phyloP scores from a whole-genome alignment of 2,888 invertebrate genomes.

The Drosophila cognata region DNA sequence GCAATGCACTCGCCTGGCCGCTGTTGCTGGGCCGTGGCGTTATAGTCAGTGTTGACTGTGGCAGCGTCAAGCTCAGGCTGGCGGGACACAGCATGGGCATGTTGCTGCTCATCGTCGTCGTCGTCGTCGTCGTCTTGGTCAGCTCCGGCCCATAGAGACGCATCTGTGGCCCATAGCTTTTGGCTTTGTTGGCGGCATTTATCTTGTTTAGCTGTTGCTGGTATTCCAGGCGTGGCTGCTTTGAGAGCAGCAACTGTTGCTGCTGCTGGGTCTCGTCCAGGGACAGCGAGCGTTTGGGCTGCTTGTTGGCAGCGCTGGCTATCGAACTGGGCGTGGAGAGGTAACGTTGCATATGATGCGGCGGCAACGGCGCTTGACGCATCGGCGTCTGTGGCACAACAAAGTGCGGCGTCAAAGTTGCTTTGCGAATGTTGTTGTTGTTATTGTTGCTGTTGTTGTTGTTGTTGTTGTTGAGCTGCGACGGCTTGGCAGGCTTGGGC shows the following conservation, averaged over 20 bases:
- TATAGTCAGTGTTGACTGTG: constrained; percentile 26
- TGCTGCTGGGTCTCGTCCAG: constrained; percentile 75
- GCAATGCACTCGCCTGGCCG: constrained; percentile 10
- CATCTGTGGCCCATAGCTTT: constrained; percentile 25
- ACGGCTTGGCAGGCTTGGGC: constrained; percentile 17
- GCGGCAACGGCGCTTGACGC: constrained; percentile 77
- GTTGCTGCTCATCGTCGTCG: constrained; percentile 8
- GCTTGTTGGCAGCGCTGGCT: constrained; percentile 83
- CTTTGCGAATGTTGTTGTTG: constrained; percentile 49
- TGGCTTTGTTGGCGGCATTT: constrained; percentile 35
- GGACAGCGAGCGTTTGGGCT: constrained; percentile 81
- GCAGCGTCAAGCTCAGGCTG: constrained; percentile 28
- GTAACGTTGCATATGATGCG: constrained; percentile 72
- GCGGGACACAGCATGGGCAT: constrained; percentile 55
- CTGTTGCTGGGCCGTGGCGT: constrained; percentile 37
- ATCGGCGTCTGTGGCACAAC: constrained; percentile 38
- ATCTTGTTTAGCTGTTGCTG: constrained; percentile 35
- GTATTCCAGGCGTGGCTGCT: constrained; percentile 78
- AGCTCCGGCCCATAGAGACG: constrained; percentile 56
- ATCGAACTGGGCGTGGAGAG: constrained; percentile 82
- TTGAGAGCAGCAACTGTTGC: constrained; percentile 47
- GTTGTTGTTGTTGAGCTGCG: constrained; percentile 38
- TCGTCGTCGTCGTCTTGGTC: constrained; percentile 21
- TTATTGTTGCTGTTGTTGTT: constrained; percentile 10
- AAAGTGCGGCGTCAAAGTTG: constrained; percentile 22